Conservation (phyloP, 2,113 vertebrate genomes). For the Ornithorhynchus anatinus region DNA sequence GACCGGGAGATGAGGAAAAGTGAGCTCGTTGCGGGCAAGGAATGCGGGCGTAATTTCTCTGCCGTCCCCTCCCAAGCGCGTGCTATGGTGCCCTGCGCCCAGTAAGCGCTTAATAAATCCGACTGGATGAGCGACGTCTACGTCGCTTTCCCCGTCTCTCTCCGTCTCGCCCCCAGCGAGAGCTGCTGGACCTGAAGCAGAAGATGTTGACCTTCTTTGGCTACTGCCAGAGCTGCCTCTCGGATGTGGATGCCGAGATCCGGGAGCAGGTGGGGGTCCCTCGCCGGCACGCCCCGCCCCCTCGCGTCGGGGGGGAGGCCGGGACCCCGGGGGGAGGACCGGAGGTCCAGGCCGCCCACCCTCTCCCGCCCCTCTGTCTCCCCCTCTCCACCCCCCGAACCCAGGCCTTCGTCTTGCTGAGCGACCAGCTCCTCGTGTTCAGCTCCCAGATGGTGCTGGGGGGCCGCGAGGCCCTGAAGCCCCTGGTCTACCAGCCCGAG, state of each 20-base stretch:
- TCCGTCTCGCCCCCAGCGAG: slow-evolving; percentile 56
- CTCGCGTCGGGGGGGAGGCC: too few relatives aligned
- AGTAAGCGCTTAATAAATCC: too few relatives aligned
- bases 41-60: too few relatives aligned
- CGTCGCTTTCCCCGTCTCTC: not conserved
- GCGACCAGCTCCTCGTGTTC: slow-evolving; percentile 85
- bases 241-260: slow-evolving; percentile 65
- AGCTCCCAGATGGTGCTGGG: slow-evolving; percentile 53
- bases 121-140: too few relatives aligned
- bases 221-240: slow-evolving; percentile 80
- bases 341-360: too few relatives aligned
- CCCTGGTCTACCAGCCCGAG: slow-evolving; percentile 67
- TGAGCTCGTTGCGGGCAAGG: too few relatives aligned
- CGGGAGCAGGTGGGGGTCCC: slow-evolving; percentile 75
- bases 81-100: too few relatives aligned
- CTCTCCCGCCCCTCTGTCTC: not conserved
- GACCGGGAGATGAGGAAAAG: not conserved
- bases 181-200: slow-evolving; percentile 67
- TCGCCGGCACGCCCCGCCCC: too few relatives aligned
- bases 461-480: slow-evolving; percentile 54
- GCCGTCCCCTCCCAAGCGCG: too few relatives aligned
- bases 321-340: too few relatives aligned
- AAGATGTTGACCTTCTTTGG: slow-evolving; percentile 66
- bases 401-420: slow-evolving; percentile 85
- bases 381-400: not conserved